Evolutionary conservation across 2,797 vertebrate genomes (phyloP), one percentile per base, ranked within the genome.

Genomic region (Merluccius polli): DNA sequence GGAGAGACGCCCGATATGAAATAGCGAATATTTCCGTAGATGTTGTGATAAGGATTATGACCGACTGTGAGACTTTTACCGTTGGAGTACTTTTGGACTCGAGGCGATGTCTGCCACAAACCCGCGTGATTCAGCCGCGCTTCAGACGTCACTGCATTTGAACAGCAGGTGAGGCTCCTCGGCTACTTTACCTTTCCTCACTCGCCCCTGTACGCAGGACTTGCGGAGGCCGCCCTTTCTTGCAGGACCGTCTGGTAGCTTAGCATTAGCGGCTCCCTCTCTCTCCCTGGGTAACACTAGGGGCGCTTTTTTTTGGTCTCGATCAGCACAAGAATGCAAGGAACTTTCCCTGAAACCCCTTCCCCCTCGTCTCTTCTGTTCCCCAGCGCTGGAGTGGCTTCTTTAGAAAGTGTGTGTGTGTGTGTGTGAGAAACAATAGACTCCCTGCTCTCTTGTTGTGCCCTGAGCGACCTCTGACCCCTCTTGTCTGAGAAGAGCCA

Each of bases 371-470:
- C 8, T 5, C 18, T 68, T 65, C 44, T 30, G 18, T 12, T 79
- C 15, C 70, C 69, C 70, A n/a, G 71, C 48, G 73, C 78, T 78
- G 75, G 80, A 83, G 78, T 71, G 76, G 59, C 75, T 36, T 78
- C 33, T 75, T 74, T 78, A 73, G 48, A 80, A 79, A 74, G 52
- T 48, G 44, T 48, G 44, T 48, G 44, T 48, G 44, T 48, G 44
- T 18, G 18, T 18, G 44, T 18, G 52, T 7, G 21, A 59, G 21
- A 24, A 1, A 52, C 52, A 59, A 59, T 59, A 15, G 52, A 8
- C 52, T 59, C 52, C 52, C 52, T n/a, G 9, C 24, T 27, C 59
- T 8, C 59, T 65, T 65, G 59, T 65, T 24, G 24, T 24, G 59
- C n/a, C 59, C 59, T 24, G 10, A 65, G 12, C 24, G 30, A 69